Evolutionary conservation across 2,888 invertebrate species (phyloP), one percentile per base, ranked within the genome.

Genomic region (Orthonevra nobilis): DNA sequence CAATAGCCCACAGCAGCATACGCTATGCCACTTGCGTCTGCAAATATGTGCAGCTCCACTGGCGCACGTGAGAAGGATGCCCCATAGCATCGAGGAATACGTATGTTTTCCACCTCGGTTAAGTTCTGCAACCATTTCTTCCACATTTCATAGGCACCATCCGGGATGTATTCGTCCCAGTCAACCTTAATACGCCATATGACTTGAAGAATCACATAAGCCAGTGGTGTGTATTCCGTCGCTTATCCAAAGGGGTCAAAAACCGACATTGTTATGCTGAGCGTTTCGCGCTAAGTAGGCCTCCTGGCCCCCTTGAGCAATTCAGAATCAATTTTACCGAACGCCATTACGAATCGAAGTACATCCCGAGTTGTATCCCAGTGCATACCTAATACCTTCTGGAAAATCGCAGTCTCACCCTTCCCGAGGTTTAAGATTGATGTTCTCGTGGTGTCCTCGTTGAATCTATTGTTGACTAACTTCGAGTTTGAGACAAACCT

Each of bases 171-270:
- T 10, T 77, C 54, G n/a, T 81, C 69, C 77, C 81, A 81, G 1
- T 36, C 58, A 6, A 81, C 3, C 4, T 36, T 6, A 26, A 12
- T 20, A 26, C 61, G 63, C 81, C 75, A 81, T 12, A 70, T 30
- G 1, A 6, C 5, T 19, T 63, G 63, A 6, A 69, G 28, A 12
- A 50, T 40, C 17, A 73, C 20, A 6, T 72, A 63, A 1, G 40
- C 56, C 2, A 48, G 12, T 0, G 82, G 19, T 0, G 82, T 81
- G 4, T 81, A 81, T 0, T 83, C 83, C 0, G 23, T 30, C 0
- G 83, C 69, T 0, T 83, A 26, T 0, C 83, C 84, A 1, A 84
- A 46, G 0, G 83, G 84, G 34, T 85, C 83, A 30, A 81, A 85
- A 4, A 85, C 19, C 0, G 84, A 84, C 83, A 84, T 84, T 1